Evolutionary conservation across 2,113 vertebrate species (phyloP), one percentile per base, ranked within the genome.

Genomic region (Myotis lucifugus): DNA sequence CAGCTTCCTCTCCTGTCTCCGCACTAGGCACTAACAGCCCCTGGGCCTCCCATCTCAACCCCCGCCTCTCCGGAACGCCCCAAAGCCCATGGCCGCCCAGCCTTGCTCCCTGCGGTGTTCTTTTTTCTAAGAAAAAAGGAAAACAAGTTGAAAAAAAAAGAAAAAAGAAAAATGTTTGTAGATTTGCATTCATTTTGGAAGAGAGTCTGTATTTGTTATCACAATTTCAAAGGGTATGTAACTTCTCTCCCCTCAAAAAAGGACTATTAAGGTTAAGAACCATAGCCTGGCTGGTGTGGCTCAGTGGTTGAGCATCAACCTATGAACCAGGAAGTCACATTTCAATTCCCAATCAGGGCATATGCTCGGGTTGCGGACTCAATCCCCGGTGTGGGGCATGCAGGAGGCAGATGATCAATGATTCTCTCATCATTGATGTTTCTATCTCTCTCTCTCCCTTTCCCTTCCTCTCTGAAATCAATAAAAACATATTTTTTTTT

Each of bases 51-150:
- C 77, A 8, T 8, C 18, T 77, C 46, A 52, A 37, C 59, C 48
- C 7, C 1, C 1, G 46, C 72, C 10, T 61, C 59, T 59, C 50
- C 29, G 48, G 40, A 48, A 32, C n/a, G 23, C 64, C 15, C 56
- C 50, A 14, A 66, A 46, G 48, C 59, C 3, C 21, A 6, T 34
- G 40, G 84, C 56, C 1, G 23, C 40, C 8, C 9, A 66, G 21
- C 27, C 12, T 6, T 3, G 3, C 84, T 66, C 46, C 37, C 74
- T 15, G 42, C 52, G 25, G 73, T 61, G 85, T 91, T 81, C 15
- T 76, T 27, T 46, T 78, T 37, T 64, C 56, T 19, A 34, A n/a
- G n/a, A n/a, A n/a, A n/a, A 96, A 95, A 88, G 84, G 50, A 61
- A 81, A 66, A 23, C 54, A 52, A 59, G 54, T 32, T 61, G 77